Percentiles rank a stretch among this genome's conserved stretches.
Evolutionary conservation across 2,888 invertebrate species (phyloP).

Genomic region (Drosophila anomalata): DNA sequence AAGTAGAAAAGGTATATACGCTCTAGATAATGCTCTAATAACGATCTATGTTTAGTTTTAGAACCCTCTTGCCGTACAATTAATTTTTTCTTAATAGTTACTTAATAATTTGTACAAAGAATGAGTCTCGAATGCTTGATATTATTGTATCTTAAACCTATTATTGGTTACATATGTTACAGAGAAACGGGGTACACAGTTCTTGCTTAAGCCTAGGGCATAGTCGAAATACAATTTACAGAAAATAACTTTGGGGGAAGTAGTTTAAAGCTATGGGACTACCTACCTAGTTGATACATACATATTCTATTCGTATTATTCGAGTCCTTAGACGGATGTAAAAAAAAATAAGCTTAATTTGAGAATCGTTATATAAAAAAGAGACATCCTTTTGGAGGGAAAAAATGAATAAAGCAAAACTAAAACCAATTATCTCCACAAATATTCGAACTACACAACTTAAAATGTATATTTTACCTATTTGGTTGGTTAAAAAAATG

Average conservation of each 20-base stretch:
- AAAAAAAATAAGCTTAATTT: conserved; percentile 3
- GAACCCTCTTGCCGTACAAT: conserved; percentile 45
- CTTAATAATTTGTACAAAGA: conserved; percentile 49
- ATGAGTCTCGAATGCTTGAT: conserved; percentile 41
- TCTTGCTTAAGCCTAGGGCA: conserved; percentile 40
- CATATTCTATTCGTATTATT: conserved; percentile 25
- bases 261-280: conserved; percentile 38
- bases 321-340: conserved; percentile 8
- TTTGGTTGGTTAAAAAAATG: conserved; percentile 29
- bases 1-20: conserved; percentile 6
- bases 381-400: neutral
- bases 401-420: conserved; percentile 16
- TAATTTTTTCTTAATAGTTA: conserved; percentile 57
- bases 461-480: conserved; percentile 29
- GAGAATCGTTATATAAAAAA: neutral
- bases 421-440: conserved; percentile 10
- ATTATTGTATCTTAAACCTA: conserved; percentile 26
- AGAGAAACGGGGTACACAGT: conserved; percentile 29
- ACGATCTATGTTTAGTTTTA: conserved; percentile 14
- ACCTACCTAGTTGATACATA: conserved; percentile 47
- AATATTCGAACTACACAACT: conserved; percentile 30
- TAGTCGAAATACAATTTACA: conserved; percentile 23
- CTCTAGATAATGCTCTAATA: conserved; percentile 23
- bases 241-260: conserved; percentile 25
- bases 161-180: conserved; percentile 31